Evolutionary conservation across 2,888 invertebrate genomes (phyloP), one percentile per base, ranked within the genome.

Genomic region (Tipula vernalis): DNA sequence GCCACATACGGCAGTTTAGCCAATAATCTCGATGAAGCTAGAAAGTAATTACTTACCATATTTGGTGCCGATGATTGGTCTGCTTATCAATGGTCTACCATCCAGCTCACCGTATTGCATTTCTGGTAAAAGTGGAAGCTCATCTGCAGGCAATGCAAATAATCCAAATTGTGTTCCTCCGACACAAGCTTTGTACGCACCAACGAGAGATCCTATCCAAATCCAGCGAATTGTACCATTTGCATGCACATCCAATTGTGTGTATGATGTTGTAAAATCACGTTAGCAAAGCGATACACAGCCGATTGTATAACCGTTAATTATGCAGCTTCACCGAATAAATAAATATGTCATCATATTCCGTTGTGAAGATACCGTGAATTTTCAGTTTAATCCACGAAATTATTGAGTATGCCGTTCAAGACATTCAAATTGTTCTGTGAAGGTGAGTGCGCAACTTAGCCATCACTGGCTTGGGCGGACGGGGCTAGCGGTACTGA

Each of bases 271-370:
- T 1, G 15, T n/a, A 0, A 51, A 10, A 12, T 47, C 39, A 51
- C 15, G 6, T 36, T 87, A 84, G 84, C 39, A 3, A 18, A 13
- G n/a, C 6, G 84, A 36, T 13, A n/a, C 3, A 36, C 41, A 15
- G 15, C 86, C 6, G 86, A 85, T 85, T 87, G 86, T 41, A 12
- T 15, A 15, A 84, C 86, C 8, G n/a, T 85, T 12, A 85, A 85
- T 36, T 87, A 85, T 47, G 51, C 47, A 13, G n/a, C 84, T 4
- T 57, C 42, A 12, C 12, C 85, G 6, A 84, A 87, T 44, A n/a
- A 84, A 86, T 44, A 28, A 15, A 85, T 87, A 44, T 83, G 86
- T 47, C 83, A 87, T 47, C 10, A 84, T 87, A 44, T 87, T 87
- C 42, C 83, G 84, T 4, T 87, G 86, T n/a, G n/a, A n/a, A 10